Evolutionary conservation across 2,888 invertebrate genomes (phyloP), one percentile per base, ranked within the genome.

Genomic region (Tetheella fluctuosa): DNA sequence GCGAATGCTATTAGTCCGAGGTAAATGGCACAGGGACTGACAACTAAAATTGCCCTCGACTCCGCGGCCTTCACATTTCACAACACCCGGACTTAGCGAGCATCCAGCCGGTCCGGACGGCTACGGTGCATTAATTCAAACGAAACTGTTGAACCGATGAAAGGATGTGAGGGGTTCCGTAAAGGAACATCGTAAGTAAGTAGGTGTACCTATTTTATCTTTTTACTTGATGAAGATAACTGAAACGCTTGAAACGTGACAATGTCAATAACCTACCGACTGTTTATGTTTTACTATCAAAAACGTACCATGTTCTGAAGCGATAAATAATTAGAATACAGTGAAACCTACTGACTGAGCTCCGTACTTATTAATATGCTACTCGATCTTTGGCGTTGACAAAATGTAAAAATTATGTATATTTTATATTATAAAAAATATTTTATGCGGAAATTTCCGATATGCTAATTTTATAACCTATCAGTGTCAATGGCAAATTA

Each of bases 11-110:
- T 66, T 75, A 70, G 64, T 70, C 69, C 74, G 74, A 80, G 78
- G 80, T 86, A 90, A 91, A 90, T 89, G 90, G 87, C 88, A 86
- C 90, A 89, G 90, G 91, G 91, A 89, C 86, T 79, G 86, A 83
- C 82, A 77, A 74, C 79, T 83, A 82, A 84, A 86, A 85, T 81
- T 84, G 88, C 89, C 85, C 86, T 89, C 88, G 86, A 83, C 84
- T 74, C n/a, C 59, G 71, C 80, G 91, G 83, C 92, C 92, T 93
- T 93, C 92, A 90, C 92, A 93, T 93, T 93, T 91, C 79, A 84
- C 86, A 85, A 88, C 79, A 92, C 91, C 92, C 92, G 92, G 92
- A 93, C 90, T 90, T 91, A 85, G 85, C 84, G 87, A 74, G 77
- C 90, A 90, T 90, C 91, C 89, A 88, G 83, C 79, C 80, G 71